Evolutionary conservation across 1,140 invertebrate species (phyloP).

Genomic region (Himalopsyche phryganea): DNA sequence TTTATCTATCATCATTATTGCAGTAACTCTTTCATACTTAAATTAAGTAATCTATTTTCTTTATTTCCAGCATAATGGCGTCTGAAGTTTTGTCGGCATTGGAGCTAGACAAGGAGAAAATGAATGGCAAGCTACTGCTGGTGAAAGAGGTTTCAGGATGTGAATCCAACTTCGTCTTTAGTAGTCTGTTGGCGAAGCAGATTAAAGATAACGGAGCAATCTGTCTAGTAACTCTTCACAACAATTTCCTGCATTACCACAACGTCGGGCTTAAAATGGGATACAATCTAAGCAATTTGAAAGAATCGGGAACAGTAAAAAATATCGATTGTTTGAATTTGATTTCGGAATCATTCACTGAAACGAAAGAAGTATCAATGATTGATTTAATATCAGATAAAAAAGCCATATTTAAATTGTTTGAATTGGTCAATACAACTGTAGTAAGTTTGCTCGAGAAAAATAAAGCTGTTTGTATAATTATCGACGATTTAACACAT

Average conservation of each 20-base stretch:
- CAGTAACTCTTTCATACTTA: no score
- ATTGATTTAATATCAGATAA: constrained; percentile 29
- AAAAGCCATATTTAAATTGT: constrained; percentile 35
- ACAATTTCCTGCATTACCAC: constrained; percentile 67
- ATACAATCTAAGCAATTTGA: constrained; percentile 61
- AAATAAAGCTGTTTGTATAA: constrained; percentile 50
- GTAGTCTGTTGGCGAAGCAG: constrained; percentile 57
- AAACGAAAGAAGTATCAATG: constrained; percentile 38
- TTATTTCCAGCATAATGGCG: constrained; percentile 51
- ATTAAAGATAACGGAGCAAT: constrained; percentile 56
- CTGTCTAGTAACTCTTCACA: constrained; percentile 64
- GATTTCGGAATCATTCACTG: constrained; percentile 44
- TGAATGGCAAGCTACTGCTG: constrained; percentile 56
- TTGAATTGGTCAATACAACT: constrained; percentile 35
- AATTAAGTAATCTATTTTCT: no score
- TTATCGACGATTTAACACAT: constrained; percentile 69
- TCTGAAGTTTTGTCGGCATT: constrained; percentile 55
- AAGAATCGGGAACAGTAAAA: constrained; percentile 52
- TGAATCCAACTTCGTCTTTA: constrained; percentile 67
- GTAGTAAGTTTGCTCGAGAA: constrained; percentile 27
- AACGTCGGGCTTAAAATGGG: constrained; percentile 69
- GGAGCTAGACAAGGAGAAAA: constrained; percentile 57
- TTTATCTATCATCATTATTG: no score
- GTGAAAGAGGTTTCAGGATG: constrained; percentile 65
- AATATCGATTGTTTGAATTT: constrained; percentile 57